Conservation (phyloP, 1,140 invertebrate species). For the Drosophila sturtevanti region DNA sequence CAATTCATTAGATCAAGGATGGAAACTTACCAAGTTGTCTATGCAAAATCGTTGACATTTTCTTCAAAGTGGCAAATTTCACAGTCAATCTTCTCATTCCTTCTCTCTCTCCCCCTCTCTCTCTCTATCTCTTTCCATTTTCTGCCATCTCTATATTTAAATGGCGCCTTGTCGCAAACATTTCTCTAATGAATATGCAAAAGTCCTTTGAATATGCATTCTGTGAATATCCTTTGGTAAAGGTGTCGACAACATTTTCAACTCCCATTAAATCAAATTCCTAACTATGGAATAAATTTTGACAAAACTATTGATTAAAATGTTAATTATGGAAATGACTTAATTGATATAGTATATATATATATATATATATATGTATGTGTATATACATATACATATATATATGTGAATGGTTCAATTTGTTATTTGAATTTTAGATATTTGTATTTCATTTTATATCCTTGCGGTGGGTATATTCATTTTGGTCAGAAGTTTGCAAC, state of each 20-base stretch:
- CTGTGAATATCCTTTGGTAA: background rate
- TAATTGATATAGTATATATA: background rate
- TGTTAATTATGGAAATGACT: background rate
- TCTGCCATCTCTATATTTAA: background rate
- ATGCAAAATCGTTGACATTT: background rate
- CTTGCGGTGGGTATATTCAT: no score
- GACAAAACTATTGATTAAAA: background rate
- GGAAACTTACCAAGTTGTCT: background rate
- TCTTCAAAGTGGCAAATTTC: background rate
- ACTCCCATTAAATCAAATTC: background rate
- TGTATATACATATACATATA: no score
- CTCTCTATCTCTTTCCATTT: background rate
- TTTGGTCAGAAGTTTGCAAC: no score
- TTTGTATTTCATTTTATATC: no score
- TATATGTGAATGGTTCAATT: no score
- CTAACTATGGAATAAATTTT: background rate
- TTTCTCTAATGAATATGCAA: constrained; percentile 5
- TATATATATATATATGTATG: no score
- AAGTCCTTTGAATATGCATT: background rate
- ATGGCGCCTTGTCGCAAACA: no score
- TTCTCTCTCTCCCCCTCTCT: background rate
- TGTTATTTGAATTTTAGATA: no score
- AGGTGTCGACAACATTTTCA: background rate
- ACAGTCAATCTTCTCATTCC: background rate
- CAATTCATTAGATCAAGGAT: background rate